Evolutionary conservation across 2,888 invertebrate genomes (phyloP).

Genomic region (Orchestes rusci): DNA sequence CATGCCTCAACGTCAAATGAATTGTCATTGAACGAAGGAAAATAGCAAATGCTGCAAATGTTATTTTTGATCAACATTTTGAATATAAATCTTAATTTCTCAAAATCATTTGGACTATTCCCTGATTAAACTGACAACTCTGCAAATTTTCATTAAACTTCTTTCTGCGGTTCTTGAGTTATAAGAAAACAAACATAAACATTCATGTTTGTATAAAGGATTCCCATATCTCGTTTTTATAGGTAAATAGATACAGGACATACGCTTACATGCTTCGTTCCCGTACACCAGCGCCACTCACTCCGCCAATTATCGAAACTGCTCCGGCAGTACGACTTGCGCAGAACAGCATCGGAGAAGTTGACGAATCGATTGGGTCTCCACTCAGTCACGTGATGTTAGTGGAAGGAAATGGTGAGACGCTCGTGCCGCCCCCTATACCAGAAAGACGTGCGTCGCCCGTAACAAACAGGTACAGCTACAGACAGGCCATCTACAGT

Average conservation of each 20-base stretch:
- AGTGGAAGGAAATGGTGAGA: constrained; percentile 28
- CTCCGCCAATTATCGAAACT: constrained; percentile 38
- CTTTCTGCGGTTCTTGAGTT: no score
- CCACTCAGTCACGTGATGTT: constrained; percentile 20
- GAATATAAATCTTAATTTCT: no score
- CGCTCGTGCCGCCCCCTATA: constrained; percentile 52
- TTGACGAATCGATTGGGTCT: constrained; percentile 43
- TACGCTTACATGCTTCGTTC: constrained; percentile 71
- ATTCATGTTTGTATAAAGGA: no score
- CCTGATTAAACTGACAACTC: no score
- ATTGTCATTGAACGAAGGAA: no score
- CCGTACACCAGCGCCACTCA: constrained; percentile 50
- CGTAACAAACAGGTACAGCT: constrained; percentile 57
- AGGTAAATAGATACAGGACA: constrained; percentile 79
- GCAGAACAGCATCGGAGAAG: constrained; percentile 53
- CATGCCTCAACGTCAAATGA: no score
- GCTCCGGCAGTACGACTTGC: constrained; percentile 50
- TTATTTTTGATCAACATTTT: no score
- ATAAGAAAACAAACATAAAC: no score
- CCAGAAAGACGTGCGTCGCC: constrained; percentile 49
- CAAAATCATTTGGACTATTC: no score
- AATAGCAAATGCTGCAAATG: no score
- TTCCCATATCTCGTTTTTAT: no score
- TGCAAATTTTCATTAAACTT: no score
- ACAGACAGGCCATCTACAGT: constrained; percentile 48